Evolutionary conservation across 2,888 invertebrate species (phyloP), one percentile per base, ranked within the genome.

Genomic region (Drosophila parthenogenetica): DNA sequence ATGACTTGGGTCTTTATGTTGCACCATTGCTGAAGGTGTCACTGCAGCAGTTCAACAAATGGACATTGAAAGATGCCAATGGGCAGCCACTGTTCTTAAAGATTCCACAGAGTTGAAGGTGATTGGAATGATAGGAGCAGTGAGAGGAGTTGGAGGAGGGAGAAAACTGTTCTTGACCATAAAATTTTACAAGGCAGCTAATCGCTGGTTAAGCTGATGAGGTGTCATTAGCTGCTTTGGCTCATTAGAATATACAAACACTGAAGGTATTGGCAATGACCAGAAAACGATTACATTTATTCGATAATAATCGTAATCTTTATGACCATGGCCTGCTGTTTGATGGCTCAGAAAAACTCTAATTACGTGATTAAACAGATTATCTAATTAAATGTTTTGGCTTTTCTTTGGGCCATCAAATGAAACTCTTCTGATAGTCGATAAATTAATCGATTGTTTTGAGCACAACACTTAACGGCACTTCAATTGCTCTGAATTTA

Each of bases 11-110:
- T 48, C 50, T 59, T 55, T 46, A 55, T 53, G 64, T 37, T 58
- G 35, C 42, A 59, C 48, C 58, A 35, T 59, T 37, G 54, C 53
- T 53, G 65, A 61, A 82, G 82, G 82, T 82, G 82, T 82, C 81
- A 78, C 73, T 49, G 71, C 78, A 73, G 78, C 82, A 63, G 80
- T 81, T 81, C 64, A 51, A 61, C 79, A 77, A 81, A 81, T 81
- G 83, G 43, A 55, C 19, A 55, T 43, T 32, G 54, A 53, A 61
- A 66, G 63, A 54, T 70, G 76, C 72, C 62, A 67, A 55, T 45
- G 72, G 58, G 65, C 51, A 51, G 58, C 40, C 51, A 32, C 49
- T 51, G 60, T 19, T 54, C 32, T n/a, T 40, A 35, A 13, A 10
- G 40, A 37, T 32, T 11, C 16, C 29, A 29, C 39, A 22, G 40